Conservation (phyloP, 2,113 vertebrate genomes). For the Lota lota region DNA sequence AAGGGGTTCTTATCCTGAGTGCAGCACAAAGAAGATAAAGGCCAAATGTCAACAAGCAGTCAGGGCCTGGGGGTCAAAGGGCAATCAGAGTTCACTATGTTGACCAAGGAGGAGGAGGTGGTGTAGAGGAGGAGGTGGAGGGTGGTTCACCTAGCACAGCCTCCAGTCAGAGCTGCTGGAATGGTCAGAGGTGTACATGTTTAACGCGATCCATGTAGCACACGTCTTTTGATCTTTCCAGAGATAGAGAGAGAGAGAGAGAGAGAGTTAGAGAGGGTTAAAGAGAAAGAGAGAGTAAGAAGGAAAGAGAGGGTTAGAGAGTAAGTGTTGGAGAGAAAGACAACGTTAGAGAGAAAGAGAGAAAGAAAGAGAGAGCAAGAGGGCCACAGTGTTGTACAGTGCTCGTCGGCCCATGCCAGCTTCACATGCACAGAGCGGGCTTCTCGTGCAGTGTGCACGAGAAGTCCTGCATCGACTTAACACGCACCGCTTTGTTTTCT, state of each 20-base stretch:
- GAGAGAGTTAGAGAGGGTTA: too few relatives aligned
- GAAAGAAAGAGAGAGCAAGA: too few relatives aligned
- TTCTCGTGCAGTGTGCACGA: not conserved
- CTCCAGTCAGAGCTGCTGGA: conserved; percentile 46
- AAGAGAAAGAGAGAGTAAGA: not conserved
- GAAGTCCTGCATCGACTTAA: too few relatives aligned
- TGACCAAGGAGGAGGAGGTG: conserved; percentile 39
- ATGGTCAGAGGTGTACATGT: conserved; percentile 40
- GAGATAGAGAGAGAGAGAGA: too few relatives aligned
- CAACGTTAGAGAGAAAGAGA: too few relatives aligned
- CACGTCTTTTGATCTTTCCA: conserved; percentile 46
- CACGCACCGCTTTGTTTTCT: conserved; percentile 27
- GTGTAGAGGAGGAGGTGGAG: conserved; percentile 25
- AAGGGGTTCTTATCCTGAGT: conserved; percentile 15
- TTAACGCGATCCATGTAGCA: conserved; percentile 14
- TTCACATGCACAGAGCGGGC: conserved; percentile 33
- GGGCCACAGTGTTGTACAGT: not conserved
- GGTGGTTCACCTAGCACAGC: conserved; percentile 48
- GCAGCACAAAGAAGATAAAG: conserved; percentile 41
- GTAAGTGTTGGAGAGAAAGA: not conserved
- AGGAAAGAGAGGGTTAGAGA: conserved; percentile 27
- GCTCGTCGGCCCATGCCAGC: conserved; percentile 13
- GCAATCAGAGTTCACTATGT: conserved; percentile 68
- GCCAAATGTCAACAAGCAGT: conserved; percentile 57
- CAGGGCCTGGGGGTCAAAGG: conserved; percentile 65